Base-by-base conservation (phyloP, 2,797 vertebrate genomes). In the Discoglossus pictus region DNA sequence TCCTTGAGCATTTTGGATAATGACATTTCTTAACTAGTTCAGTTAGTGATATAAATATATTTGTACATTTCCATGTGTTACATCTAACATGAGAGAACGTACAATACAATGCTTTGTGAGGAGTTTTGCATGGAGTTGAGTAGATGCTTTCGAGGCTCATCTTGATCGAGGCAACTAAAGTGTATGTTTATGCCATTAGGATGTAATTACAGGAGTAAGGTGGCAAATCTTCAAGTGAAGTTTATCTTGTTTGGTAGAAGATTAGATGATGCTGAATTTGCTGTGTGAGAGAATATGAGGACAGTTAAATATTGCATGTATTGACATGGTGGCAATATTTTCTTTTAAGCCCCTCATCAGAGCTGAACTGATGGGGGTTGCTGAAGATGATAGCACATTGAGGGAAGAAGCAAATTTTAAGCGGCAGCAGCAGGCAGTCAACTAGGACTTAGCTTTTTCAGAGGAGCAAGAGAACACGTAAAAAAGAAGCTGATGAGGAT, bases 181-280 rank as follows among this genome's bases (percentile, higher is more conserved):
- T 4, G 27, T 4, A 31, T 31, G 27, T 31, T 4, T 31, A 31
- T 31, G 24, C 16, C 11, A 39, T 58, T 18, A 10, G 7, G 54
- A 58, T 58, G 39, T 15, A 46, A 31, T 60, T 46, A 60, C 39
- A 31, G 8, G 27, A 31, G 27, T 8, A 31, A 31, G 27, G 27
- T 56, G 55, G 43, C 24, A 42, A 43, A 59, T 31, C 5, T 59
- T 23, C 18, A 21, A 5, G 18, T 21, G 44, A 47, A 21, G 18
- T 13, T 8, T 7, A 47, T 20, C 17, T 10, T 47, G 18, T 13
- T 2, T 10, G 5, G 17, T 47, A 23, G 11, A 21, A 23, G 9
- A 21, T 21, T 47, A 21, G 7, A 47, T 47, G 44, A 18, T 23
- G 20, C 11, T 23, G 18, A 20, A 23, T 20, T 47, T 6, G 23